Conservation (phyloP, 2,797 vertebrate genomes). For the Smutsia temminckii region DNA sequence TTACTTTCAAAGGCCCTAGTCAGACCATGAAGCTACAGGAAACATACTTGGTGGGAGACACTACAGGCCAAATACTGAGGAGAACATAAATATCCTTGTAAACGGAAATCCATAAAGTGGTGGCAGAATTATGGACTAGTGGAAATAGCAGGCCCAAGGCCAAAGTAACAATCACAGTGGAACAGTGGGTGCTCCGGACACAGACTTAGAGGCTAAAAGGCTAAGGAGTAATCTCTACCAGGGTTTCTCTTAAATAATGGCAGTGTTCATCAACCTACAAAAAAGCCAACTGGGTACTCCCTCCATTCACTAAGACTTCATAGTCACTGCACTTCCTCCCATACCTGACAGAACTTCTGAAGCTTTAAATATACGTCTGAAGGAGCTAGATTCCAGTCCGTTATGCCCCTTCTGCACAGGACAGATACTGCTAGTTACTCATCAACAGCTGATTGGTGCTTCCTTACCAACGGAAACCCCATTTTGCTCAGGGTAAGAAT, state of each 20-base stretch:
- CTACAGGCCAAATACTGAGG: not conserved
- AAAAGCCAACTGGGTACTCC: not conserved
- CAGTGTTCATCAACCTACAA: not conserved
- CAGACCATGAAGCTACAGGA: not conserved
- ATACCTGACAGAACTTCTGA: not conserved
- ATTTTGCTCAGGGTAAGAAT: not conserved
- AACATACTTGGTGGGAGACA: not conserved
- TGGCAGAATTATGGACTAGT: not conserved
- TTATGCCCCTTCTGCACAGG: not conserved
- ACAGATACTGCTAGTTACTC: not conserved
- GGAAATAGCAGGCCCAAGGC: not conserved
- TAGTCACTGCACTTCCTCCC: not conserved
- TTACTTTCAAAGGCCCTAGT: conserved; percentile 1
- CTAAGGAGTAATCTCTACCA: not conserved
- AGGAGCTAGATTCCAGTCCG: not conserved
- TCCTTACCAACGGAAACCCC: not conserved
- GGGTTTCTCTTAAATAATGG: not conserved
- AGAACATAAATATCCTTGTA: not conserved
- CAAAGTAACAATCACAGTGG: not conserved
- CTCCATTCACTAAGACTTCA: not conserved
- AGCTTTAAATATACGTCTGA: not conserved
- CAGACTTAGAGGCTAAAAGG: not conserved
- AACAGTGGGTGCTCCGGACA: not conserved
- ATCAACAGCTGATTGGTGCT: not conserved
- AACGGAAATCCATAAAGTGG: not conserved